A percentile compares a stretch with the other conserved stretches of the same genome.
Conservation (phyloP, 2,797 vertebrate genomes). For the Gadopsis bispinosus region DNA sequence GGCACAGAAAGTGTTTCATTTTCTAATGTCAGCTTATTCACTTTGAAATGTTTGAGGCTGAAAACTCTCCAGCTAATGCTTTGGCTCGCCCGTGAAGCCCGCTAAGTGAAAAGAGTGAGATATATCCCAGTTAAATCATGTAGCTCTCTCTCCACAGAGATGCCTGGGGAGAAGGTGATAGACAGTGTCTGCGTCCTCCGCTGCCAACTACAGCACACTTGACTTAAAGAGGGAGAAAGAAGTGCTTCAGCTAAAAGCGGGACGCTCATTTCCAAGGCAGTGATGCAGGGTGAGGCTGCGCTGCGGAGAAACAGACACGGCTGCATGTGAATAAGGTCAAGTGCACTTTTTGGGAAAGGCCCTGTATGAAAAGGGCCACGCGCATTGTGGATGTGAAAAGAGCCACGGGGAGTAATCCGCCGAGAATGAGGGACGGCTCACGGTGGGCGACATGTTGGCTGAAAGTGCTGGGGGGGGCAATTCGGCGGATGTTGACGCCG, state of each 20-base stretch:
- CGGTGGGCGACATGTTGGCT: constrained; percentile 19
- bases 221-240: constrained; percentile 52
- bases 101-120: constrained; percentile 47
- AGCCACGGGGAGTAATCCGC: constrained; percentile 31
- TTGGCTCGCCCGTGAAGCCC: constrained; percentile 25
- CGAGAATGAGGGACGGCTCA: constrained; percentile 45
- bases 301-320: constrained; percentile 10
- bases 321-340: constrained; percentile 65
- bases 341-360: constrained; percentile 55
- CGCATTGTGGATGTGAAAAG: constrained; percentile 59
- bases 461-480: constrained; percentile 43
- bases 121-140: constrained; percentile 67
- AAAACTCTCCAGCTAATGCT: constrained; percentile 30
- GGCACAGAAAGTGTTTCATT: constrained; percentile 21
- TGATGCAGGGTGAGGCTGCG: constrained; percentile 13
- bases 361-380: constrained; percentile 43
- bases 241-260: constrained; percentile 53
- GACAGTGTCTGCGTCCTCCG: constrained; percentile 51
- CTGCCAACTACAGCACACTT: constrained; percentile 32
- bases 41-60: constrained; percentile 48
- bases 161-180: constrained; percentile 55
- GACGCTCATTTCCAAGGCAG: constrained; percentile 34
- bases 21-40: constrained; percentile 40
- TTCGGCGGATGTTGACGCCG: constrained; percentile 41
- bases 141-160: constrained; percentile 53